Conservation (phyloP, 1,140 invertebrate genomes). For the Pseudomyrmex sp. region DNA sequence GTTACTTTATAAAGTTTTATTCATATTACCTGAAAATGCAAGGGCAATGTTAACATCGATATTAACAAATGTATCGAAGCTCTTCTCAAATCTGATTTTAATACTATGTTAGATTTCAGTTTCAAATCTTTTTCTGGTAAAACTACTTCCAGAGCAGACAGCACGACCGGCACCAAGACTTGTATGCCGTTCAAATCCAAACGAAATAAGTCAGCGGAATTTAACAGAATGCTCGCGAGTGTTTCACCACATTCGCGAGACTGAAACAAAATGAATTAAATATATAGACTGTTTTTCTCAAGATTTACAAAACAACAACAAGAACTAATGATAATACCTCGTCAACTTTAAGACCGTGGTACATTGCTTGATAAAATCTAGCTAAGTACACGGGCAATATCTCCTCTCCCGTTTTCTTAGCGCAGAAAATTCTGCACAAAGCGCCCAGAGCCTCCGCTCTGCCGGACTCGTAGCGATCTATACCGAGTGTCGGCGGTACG, state of each 20-base stretch:
- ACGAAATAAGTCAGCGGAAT: constrained; percentile 92
- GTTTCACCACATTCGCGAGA: constrained; percentile 89
- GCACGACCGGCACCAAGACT: constrained; percentile 94
- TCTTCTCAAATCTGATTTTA: constrained; percentile 93
- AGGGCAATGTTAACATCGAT: constrained; percentile 94
- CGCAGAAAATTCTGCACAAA: constrained; percentile 97
- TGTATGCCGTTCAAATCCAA: constrained; percentile 97
- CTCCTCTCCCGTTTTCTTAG: constrained; percentile 98
- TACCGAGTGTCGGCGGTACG: constrained; percentile 85
- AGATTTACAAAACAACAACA: background rate
- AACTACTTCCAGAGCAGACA: constrained; percentile 95
- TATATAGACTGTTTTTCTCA: background rate
- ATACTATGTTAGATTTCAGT: constrained; percentile 87
- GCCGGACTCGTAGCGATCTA: constrained; percentile 92
- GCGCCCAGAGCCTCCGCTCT: constrained; percentile 98
- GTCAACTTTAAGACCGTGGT: constrained; percentile 92
- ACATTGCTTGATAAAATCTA: constrained; percentile 96
- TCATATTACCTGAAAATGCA: constrained; percentile 92
- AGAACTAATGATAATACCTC: constrained; percentile 80
- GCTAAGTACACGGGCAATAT: constrained; percentile 97
- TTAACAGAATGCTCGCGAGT: constrained; percentile 92
- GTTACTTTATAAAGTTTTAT: constrained; percentile 14
- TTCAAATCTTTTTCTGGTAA: constrained; percentile 92
- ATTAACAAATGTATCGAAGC: constrained; percentile 96
- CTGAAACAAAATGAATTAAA: constrained; percentile 71